A percentile compares a stretch with the other conserved stretches of the same genome.
Conservation (phyloP, 2,797 vertebrate species). For the Fratercula arctica region DNA sequence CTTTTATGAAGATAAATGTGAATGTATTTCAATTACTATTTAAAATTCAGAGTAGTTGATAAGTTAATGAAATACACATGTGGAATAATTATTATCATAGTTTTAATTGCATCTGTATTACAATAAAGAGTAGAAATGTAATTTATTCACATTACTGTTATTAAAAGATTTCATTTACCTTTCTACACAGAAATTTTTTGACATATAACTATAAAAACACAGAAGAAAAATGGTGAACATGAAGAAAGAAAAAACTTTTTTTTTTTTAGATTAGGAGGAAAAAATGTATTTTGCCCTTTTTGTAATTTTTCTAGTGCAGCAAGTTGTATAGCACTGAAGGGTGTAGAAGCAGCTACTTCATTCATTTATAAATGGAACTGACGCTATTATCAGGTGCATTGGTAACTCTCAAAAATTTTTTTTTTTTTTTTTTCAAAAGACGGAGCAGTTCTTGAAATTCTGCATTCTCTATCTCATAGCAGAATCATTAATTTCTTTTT, state of each 20-base stretch:
- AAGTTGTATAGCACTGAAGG: background rate
- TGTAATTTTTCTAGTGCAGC: background rate
- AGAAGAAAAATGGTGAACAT: background rate
- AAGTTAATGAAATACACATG: background rate
- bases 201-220: background rate
- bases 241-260: background rate
- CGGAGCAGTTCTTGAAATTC: background rate
- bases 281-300: accelerated
- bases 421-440: background rate
- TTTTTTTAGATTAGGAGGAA: background rate
- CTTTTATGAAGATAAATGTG: background rate
- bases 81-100: background rate
- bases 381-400: background rate
- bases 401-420: background rate
- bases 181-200: background rate
- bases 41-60: background rate
- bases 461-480: background rate
- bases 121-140: background rate
- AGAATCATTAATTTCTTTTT: background rate
- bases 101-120: background rate
- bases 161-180: background rate
- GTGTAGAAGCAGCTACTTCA: background rate
- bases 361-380: background rate
- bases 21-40: background rate
- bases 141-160: background rate